Evolutionary conservation across 2,797 vertebrate genomes (phyloP).

Genomic region (Perodicticus potto): DNA sequence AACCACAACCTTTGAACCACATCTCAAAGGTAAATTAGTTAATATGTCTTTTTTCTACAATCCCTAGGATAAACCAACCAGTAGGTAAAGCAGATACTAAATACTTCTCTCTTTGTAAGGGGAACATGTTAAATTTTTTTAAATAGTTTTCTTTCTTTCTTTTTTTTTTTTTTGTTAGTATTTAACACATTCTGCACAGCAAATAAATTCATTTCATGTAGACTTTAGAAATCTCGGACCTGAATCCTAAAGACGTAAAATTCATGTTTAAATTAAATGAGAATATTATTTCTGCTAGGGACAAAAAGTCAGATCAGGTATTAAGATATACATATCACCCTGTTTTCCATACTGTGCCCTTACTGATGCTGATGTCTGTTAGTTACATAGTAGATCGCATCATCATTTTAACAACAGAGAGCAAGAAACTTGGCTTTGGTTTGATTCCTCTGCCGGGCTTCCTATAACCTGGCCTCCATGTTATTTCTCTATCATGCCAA

Average conservation of each 20-base stretch:
- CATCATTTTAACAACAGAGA: background rate
- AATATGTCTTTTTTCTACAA: background rate
- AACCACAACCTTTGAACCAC: background rate
- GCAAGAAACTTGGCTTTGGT: background rate
- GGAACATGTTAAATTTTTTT: background rate
- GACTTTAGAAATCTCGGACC: conserved; percentile 51
- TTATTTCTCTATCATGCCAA: conserved; percentile 31
- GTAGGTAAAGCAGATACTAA: background rate
- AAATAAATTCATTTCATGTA: conserved; percentile 54
- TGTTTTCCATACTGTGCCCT: background rate
- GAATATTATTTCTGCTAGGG: conserved; percentile 34
- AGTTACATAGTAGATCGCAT: background rate
- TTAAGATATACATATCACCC: conserved; percentile 31
- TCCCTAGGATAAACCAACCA: no score
- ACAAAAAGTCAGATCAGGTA: background rate
- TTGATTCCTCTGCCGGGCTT: background rate
- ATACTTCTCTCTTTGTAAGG: background rate
- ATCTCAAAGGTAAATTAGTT: background rate
- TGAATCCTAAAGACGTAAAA: background rate
- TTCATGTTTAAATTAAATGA: conserved; percentile 53
- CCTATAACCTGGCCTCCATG: background rate
- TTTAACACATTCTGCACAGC: conserved; percentile 27
- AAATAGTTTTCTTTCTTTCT: background rate
- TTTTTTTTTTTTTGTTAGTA: background rate
- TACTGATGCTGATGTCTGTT: background rate